Conservation (phyloP, 2,888 invertebrate species). For the Eledone cirrhosa region DNA sequence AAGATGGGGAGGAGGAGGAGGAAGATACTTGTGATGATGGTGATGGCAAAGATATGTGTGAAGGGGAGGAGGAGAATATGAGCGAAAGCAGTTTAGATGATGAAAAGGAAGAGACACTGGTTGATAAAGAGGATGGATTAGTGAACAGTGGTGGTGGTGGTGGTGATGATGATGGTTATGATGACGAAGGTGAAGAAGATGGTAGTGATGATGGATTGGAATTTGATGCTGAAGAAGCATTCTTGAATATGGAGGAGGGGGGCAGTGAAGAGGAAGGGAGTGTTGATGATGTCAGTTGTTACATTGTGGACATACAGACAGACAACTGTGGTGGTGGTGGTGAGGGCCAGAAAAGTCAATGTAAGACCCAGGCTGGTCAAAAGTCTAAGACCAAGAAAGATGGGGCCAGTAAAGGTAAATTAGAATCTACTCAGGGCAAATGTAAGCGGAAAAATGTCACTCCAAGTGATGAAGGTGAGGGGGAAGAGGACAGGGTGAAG, state of each 20-base stretch:
- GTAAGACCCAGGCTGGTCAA: too few relatives aligned
- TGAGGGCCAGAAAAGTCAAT: too few relatives aligned
- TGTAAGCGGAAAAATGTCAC: too few relatives aligned
- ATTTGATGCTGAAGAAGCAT: not conserved
- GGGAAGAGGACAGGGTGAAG: not conserved
- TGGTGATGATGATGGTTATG: not conserved
- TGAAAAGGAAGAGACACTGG: not conserved
- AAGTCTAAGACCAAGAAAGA: too few relatives aligned
- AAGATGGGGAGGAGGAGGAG: not conserved
- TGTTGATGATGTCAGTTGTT: too few relatives aligned
- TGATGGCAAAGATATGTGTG: not conserved
- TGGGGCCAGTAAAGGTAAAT: too few relatives aligned
- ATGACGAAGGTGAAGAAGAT: not conserved
- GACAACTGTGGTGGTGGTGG: too few relatives aligned
- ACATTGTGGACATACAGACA: too few relatives aligned
- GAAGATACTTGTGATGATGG: conserved; percentile 28
- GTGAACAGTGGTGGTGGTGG: conserved; percentile 10
- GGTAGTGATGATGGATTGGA: not conserved
- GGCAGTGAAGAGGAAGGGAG: not conserved
- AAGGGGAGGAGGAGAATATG: not conserved
- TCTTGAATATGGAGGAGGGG: not conserved
- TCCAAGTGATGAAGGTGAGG: not conserved
- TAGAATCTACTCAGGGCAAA: too few relatives aligned
- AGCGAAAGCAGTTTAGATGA: conserved; percentile 24
- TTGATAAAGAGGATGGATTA: too few relatives aligned